A percentile compares a stretch with the other conserved stretches of the same genome.
Evolutionary conservation across 2,888 invertebrate genomes (phyloP).

Genomic region (Tridacna gigas): DNA sequence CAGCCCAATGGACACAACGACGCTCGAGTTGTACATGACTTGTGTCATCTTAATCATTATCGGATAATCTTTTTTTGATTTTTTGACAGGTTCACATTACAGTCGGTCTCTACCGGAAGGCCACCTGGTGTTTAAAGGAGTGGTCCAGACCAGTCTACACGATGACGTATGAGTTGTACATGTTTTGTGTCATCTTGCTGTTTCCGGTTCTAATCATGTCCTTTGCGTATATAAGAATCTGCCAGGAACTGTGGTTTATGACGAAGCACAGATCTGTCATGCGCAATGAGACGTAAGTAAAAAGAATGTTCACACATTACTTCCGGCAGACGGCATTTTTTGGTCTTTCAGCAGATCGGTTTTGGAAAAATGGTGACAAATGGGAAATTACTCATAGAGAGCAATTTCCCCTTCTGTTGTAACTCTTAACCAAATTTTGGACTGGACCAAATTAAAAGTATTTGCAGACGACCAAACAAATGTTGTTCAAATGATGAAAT

Average conservation of each 20-base stretch:
- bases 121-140: slow-evolving; percentile 88
- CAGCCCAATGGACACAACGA: neutral
- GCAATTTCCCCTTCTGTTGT: too few relatives aligned
- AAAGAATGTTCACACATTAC: neutral
- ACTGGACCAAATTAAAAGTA: too few relatives aligned
- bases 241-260: slow-evolving; percentile 86
- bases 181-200: slow-evolving; percentile 88
- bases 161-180: slow-evolving; percentile 88
- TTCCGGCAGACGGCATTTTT: too few relatives aligned
- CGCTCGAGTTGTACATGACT: neutral
- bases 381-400: too few relatives aligned
- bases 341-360: too few relatives aligned
- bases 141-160: slow-evolving; percentile 78
- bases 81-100: slow-evolving; percentile 68
- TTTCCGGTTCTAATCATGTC: slow-evolving; percentile 89
- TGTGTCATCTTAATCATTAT: neutral
- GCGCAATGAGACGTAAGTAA: slow-evolving; percentile 52
- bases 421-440: too few relatives aligned
- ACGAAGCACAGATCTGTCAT: slow-evolving; percentile 41
- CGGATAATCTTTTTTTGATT: neutral
- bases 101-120: slow-evolving; percentile 69
- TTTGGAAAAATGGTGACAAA: too few relatives aligned
- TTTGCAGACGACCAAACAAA: too few relatives aligned
- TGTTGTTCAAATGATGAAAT: too few relatives aligned
- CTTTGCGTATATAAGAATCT: slow-evolving; percentile 89